These are phyloP conservation scores for Melolontha melolontha DNA, from an alignment of 2,888 invertebrate species.

Conservation along the genomic window DNA sequence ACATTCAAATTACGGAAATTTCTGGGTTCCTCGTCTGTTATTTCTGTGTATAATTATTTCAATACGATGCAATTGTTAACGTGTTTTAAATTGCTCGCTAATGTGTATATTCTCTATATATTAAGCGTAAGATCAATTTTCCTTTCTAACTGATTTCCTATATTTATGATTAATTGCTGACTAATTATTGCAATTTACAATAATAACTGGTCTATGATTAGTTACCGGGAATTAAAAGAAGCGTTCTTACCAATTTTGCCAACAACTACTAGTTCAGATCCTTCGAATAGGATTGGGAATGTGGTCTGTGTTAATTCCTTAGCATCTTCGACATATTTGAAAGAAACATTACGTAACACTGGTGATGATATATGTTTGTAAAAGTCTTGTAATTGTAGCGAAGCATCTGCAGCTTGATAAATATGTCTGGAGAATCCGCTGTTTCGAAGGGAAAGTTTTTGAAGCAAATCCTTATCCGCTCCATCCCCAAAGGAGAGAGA, in stretches of 20 bases:
- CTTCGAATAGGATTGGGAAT: conserved; percentile 72
- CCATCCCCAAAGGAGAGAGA: conserved; percentile 79
- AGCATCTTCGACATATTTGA: conserved; percentile 73
- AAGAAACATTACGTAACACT: conserved; percentile 73
- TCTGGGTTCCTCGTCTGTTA: too few species aligned
- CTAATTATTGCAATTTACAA: too few species aligned
- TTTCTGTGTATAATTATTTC: too few species aligned
- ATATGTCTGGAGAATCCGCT: conserved; percentile 77
- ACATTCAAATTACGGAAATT: too few species aligned
- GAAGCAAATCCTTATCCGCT: conserved; percentile 75
- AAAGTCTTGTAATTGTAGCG: conserved; percentile 75
- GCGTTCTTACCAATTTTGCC: conserved; percentile 63
- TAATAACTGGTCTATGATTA: too few species aligned
- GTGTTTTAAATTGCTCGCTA: too few species aligned
- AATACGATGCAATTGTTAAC: too few species aligned
- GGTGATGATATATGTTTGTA: conserved; percentile 78
- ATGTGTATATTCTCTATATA: too few species aligned
- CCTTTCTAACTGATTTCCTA: too few species aligned
- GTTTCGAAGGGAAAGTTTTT: conserved; percentile 74
- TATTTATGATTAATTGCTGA: too few species aligned
- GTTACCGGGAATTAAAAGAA: background rate
- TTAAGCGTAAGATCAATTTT: too few species aligned
- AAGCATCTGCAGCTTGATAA: conserved; percentile 78
- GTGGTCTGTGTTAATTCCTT: conserved; percentile 68
- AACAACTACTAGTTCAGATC: conserved; percentile 75